Evolutionary conservation across 2,113 vertebrate species (phyloP), one percentile per base, ranked within the genome.

Genomic region (Prunella himalayana): DNA sequence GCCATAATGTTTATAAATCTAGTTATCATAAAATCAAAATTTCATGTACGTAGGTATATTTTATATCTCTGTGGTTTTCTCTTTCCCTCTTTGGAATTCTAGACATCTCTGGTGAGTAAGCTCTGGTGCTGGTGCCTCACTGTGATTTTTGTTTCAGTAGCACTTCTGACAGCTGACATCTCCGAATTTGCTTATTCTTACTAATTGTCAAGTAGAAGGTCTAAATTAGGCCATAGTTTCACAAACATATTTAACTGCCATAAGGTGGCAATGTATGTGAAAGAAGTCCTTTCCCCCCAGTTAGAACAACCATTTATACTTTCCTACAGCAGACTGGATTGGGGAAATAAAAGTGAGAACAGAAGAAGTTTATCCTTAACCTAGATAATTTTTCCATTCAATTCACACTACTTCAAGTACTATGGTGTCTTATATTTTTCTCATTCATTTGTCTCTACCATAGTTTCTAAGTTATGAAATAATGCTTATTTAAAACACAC

Each of bases 111-210:
- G 33, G 5, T 64, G 18, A 85, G 25, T 66, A 75, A 94, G 47
- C n/a, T 90, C 54, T 88, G 65, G 33, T 91, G 72, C 35, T 84
- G 47, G 37, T 95, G 91, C 91, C 60, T 95, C 86, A 94, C 39
- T 51, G 59, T 39, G 59, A 24, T 65, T 87, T 92, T 88, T 94
- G n/a, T 90, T 93, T 88, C 88, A 86, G 69, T 91, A 92, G 44
- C 88, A 61, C n/a, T 91, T 86, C 57, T 91, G 80, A 95, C 65
- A 96, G 77, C 72, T 96, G 88, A 60, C 28, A 53, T 75, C 61
- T 92, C 69, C 89, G 64, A 35, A 85, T 27, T 45, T 50, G 72
- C 41, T 86, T 35, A 72, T 78, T n/a, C 57, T 89, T 64, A 57
- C 81, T 92, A 89, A 93, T 78, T 91, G 73, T 57, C 73, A 81